Conservation (phyloP, 1,140 invertebrate genomes). For the Ostrea denselamellosa region DNA sequence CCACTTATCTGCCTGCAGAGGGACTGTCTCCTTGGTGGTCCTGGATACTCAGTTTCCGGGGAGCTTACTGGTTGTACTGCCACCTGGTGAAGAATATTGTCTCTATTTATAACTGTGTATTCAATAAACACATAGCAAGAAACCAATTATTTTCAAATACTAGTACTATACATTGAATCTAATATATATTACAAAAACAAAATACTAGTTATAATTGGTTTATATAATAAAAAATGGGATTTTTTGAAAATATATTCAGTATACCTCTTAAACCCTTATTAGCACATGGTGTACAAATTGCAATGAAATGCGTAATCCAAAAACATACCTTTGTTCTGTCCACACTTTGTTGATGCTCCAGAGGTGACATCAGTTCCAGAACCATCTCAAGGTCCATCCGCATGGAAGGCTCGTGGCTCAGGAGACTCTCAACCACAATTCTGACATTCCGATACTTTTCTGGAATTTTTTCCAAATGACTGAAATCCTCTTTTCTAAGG, state of each 20-base stretch:
- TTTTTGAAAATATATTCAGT: too few relatives aligned
- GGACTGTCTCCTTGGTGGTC: background rate
- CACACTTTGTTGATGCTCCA: background rate
- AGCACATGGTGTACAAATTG: too few relatives aligned
- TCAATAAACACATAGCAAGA: too few relatives aligned
- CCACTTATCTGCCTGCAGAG: too few relatives aligned
- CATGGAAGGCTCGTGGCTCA: background rate
- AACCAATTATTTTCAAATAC: too few relatives aligned
- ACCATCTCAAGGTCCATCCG: background rate
- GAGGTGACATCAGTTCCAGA: background rate
- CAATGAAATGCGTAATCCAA: too few relatives aligned
- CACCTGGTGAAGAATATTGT: background rate
- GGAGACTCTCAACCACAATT: background rate
- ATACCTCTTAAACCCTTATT: too few relatives aligned
- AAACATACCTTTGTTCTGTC: background rate
- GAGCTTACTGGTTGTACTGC: background rate
- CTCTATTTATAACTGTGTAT: too few relatives aligned
- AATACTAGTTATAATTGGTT: too few relatives aligned
- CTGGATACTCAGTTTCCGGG: background rate
- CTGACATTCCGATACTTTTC: background rate
- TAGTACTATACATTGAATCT: too few relatives aligned
- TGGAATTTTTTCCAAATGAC: background rate
- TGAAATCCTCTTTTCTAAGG: background rate
- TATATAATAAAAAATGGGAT: too few relatives aligned
- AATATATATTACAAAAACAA: too few relatives aligned